phyloP scores from a whole-genome alignment of 1,140 invertebrate genomes.

The Drosophila rhopaloa region DNA sequence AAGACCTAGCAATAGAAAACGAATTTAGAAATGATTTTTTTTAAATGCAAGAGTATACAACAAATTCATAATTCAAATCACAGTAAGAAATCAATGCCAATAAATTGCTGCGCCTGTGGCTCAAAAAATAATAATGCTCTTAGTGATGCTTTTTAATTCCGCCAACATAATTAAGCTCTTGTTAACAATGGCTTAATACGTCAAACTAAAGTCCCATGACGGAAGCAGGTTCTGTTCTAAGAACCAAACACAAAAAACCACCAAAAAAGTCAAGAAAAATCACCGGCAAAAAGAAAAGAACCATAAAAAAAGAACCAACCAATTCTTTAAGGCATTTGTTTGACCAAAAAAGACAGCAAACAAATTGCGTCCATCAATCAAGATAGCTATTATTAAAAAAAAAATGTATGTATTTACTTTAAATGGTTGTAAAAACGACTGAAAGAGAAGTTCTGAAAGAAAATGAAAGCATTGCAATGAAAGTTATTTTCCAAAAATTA shows the following conservation, averaged over 20 bases:
- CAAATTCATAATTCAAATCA: not conserved
- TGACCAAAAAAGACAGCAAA: conserved; percentile 38
- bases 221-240: conserved; percentile 57
- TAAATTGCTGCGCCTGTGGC: conserved; percentile 43
- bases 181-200: conserved; percentile 57
- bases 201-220: conserved; percentile 45
- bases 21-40: not conserved
- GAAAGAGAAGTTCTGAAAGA: conserved; percentile 20
- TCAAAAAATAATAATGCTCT: conserved; percentile 28
- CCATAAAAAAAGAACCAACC: conserved; percentile 5
- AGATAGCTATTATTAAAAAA: conserved; percentile 1
- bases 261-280: conserved; percentile 22
- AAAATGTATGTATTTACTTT: no score
- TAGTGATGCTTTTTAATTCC: conserved; percentile 23
- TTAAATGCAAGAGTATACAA: conserved; percentile 11
- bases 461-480: conserved; percentile 20
- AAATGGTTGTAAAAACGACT: no score
- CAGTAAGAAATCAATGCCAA: conserved; percentile 14
- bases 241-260: conserved; percentile 7
- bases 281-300: conserved; percentile 16
- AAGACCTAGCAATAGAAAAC: no score
- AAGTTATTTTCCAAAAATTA: not conserved
- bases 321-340: conserved; percentile 27
- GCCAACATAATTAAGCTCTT: conserved; percentile 67
- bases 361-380: conserved; percentile 41